Percentiles rank a stretch among this genome's conserved stretches.
Evolutionary conservation across 2,113 vertebrate genomes (phyloP).

Genomic region (Pogonocichla stellata): DNA sequence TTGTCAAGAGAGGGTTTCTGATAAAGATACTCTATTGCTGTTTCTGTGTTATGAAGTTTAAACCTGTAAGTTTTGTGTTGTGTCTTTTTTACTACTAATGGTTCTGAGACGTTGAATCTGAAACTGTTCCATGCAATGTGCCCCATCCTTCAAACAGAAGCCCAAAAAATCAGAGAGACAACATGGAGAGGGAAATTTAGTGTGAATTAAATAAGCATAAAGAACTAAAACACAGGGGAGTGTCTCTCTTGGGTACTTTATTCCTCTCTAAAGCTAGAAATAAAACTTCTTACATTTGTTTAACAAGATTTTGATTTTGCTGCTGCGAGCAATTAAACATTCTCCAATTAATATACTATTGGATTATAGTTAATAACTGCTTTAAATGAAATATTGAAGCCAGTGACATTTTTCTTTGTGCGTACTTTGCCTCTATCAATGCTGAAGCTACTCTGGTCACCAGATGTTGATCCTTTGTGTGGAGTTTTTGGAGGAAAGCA

Average conservation of each 20-base stretch:
- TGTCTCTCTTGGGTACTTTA: background rate
- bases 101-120: background rate
- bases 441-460: background rate
- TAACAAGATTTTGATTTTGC: background rate
- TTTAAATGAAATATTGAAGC: background rate
- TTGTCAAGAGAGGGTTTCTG: background rate
- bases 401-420: background rate
- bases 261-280: background rate
- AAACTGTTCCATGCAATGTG: background rate
- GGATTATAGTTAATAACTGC: background rate
- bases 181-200: background rate
- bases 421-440: background rate
- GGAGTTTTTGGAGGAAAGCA: background rate
- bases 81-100: background rate
- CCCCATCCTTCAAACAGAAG: background rate
- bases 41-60: background rate
- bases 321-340: background rate
- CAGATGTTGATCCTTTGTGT: background rate
- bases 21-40: accelerated
- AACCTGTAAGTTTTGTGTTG: background rate
- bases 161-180: background rate
- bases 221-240: background rate
- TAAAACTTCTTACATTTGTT: background rate
- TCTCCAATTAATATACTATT: background rate
- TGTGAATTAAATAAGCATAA: background rate